A percentile compares a stretch with the other conserved stretches of the same genome.
These are phyloP conservation scores for Coreius guichenoti DNA, from an alignment of 2,797 vertebrate genomes.

Conservation along the genomic window DNA sequence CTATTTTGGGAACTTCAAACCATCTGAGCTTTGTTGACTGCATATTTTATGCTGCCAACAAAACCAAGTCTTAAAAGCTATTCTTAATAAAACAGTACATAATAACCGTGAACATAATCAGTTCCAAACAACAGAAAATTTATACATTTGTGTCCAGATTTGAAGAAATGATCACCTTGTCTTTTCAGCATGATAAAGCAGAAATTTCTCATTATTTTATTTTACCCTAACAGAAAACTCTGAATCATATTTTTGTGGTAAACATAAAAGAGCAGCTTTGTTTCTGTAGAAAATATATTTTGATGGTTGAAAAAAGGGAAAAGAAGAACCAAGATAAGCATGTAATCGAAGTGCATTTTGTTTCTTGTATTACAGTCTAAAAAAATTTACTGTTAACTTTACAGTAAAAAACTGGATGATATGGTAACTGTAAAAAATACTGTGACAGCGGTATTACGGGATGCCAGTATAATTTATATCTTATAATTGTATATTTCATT, in stretches of 20 bases:
- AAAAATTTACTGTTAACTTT: background rate
- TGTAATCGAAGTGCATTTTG: background rate
- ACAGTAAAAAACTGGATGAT: background rate
- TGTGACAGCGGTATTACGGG: background rate
- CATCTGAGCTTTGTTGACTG: slow-evolving; percentile 19
- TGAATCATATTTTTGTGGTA: background rate
- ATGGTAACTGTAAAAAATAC: background rate
- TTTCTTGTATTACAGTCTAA: background rate
- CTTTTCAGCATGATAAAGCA: background rate
- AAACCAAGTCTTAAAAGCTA: background rate
- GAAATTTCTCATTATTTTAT: background rate
- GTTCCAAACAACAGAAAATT: background rate
- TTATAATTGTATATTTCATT: background rate
- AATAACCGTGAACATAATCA: background rate
- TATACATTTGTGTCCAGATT: background rate
- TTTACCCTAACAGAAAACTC: background rate
- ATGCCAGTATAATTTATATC: background rate
- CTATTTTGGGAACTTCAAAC: slow-evolving; percentile 25
- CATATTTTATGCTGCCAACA: slow-evolving; percentile 11
- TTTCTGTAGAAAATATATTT: background rate
- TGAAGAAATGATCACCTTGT: background rate
- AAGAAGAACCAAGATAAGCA: background rate
- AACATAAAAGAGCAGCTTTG: slow-evolving; percentile 5
- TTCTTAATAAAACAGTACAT: background rate
- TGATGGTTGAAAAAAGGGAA: background rate